Percentiles rank a stretch among this genome's conserved stretches.
phyloP scores from a whole-genome alignment of 2,888 invertebrate species.

The Apamea anceps region DNA sequence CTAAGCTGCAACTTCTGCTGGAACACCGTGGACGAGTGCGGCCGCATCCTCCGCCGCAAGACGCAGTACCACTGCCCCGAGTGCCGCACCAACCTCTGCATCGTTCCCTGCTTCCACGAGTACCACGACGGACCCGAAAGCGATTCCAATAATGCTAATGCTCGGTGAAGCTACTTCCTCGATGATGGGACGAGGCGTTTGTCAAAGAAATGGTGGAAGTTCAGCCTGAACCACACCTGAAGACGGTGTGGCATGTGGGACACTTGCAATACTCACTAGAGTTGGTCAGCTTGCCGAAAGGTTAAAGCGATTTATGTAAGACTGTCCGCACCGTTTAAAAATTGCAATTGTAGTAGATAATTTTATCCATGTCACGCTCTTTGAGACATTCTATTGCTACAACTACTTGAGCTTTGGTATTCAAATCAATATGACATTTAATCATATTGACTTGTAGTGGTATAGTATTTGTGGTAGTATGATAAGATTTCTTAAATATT shows the following conservation, averaged over 20 bases:
- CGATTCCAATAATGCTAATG: conserved; percentile 70
- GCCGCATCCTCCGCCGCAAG: conserved; percentile 95
- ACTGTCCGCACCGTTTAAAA: not conserved
- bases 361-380: conserved; percentile 11
- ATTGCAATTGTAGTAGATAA: conserved; percentile 1
- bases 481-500: conserved; percentile 23
- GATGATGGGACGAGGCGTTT: conserved; percentile 42
- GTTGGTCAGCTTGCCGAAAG: not conserved
- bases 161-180: conserved; percentile 69
- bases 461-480: conserved; percentile 11
- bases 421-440: conserved; percentile 5
- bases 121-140: conserved; percentile 92
- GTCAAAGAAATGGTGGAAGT: conserved; percentile 59
- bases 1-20: conserved; percentile 97
- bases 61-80: conserved; percentile 97
- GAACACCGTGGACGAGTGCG: conserved; percentile 96
- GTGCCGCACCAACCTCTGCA: conserved; percentile 96
- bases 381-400: not conserved
- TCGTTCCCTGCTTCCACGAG: conserved; percentile 97
- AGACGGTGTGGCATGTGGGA: not conserved
- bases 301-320: not conserved
- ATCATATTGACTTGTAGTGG: conserved; percentile 5
- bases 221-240: conserved; percentile 23
- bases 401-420: conserved; percentile 16
- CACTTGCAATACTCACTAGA: not conserved